A percentile compares a stretch with the other conserved stretches of the same genome.
These are phyloP conservation scores for Cosmia trapezina DNA, from an alignment of 2,888 invertebrate species.

Conservation along the genomic window DNA sequence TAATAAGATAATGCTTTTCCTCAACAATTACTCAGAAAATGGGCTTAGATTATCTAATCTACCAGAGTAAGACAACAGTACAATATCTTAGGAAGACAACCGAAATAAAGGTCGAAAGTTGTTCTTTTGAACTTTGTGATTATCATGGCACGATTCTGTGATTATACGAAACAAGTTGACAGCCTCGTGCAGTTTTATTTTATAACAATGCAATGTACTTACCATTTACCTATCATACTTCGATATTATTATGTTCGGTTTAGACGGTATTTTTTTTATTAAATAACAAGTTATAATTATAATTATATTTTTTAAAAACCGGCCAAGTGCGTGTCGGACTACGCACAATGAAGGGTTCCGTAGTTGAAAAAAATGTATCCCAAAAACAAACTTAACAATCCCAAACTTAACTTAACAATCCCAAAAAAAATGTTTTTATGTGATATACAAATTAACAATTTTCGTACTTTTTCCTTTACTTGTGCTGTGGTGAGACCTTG, in stretches of 20 bases:
- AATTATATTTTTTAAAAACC: no score
- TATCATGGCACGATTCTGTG: not conserved
- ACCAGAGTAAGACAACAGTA: not conserved
- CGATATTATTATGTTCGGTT: not conserved
- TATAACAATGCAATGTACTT: not conserved
- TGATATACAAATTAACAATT: no score
- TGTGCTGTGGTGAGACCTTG: no score
- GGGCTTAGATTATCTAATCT: constrained; percentile 22
- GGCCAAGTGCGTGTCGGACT: no score
- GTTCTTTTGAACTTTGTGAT: constrained; percentile 8
- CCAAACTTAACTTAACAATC: no score
- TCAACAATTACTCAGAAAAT: constrained; percentile 29
- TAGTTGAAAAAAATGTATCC: no score
- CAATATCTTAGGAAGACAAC: constrained; percentile 6
- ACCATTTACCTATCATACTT: not conserved
- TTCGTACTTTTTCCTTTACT: no score
- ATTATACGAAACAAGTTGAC: not conserved
- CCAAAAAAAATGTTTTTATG: no score
- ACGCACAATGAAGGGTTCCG: no score
- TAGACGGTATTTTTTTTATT: not conserved
- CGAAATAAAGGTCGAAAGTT: not conserved
- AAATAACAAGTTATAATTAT: not conserved
- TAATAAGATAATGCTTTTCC: constrained; percentile 35
- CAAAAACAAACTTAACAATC: no score
- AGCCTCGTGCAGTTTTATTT: not conserved